These are phyloP conservation scores for Leptarthrus brevirostris DNA, from an alignment of 2,888 invertebrate genomes.

Conservation along the genomic window DNA sequence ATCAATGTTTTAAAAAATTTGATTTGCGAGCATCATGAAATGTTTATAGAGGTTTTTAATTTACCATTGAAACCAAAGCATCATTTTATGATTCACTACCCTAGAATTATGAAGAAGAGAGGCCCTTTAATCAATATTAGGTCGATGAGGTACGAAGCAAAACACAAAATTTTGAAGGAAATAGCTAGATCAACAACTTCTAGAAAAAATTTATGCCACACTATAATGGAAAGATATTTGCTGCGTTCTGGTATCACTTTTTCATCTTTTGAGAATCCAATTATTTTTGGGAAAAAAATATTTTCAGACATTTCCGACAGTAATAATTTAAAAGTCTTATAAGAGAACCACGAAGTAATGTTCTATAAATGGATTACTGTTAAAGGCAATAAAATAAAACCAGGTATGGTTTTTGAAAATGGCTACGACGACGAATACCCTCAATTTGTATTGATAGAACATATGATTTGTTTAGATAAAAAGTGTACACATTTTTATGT, in stretches of 20 bases:
- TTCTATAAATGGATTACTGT: background rate
- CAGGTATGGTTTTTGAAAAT: background rate
- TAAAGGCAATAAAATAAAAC: background rate
- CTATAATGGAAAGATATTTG: no score
- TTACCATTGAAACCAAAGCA: constrained; percentile 25
- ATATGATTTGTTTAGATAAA: no score
- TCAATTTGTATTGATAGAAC: background rate
- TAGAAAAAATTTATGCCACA: no score
- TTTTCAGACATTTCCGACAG: background rate
- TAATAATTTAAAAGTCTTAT: no score
- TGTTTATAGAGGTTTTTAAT: background rate
- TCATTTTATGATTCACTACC: constrained; percentile 11
- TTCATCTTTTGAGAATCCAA: background rate
- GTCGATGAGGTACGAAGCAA: constrained; percentile 13
- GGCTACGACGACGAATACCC: background rate
- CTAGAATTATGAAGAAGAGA: constrained; percentile 51
- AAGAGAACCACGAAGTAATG: no score
- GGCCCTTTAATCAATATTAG: constrained; percentile 49
- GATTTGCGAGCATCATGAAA: background rate
- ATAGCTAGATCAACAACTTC: background rate
- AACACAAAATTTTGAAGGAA: background rate
- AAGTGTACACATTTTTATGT: no score
- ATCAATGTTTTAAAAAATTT: background rate
- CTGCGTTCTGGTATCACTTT: no score
- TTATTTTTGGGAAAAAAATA: background rate